Base-by-base conservation (phyloP, 2,888 invertebrate species). In the Drosophila pseudotakahashii region DNA sequence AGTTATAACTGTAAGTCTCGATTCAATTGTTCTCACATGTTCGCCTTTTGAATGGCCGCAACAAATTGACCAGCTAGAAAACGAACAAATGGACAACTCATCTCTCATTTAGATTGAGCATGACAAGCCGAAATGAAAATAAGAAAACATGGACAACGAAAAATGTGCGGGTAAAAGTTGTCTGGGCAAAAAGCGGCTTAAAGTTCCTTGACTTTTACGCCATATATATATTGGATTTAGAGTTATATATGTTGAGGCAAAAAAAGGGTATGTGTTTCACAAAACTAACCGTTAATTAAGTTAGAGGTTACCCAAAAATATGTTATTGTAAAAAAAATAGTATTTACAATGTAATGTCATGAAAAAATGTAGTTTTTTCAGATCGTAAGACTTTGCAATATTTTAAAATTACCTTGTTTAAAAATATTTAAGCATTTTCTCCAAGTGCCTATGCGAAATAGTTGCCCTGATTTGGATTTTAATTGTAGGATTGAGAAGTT, bases 141-240 rank as follows among this genome's bases (percentile, higher is more conserved):
- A 54, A 41, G 23, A 66, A 66, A 59, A 66, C 45, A 39, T 53
- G 39, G 26, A 47, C 14, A 32, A 32, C 10, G n/a, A 30, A 41
- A 61, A 71, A 52, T 32, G 39, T 55, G 51, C 47, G 70, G 84
- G 77, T 79, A 78, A 83, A 80, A 81, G 82, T 79, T 58, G 68
- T n/a, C 57, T 11, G 55, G 53, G 51, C 32, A 72, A 53, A 79
- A 45, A 51, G 59, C 81, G 69, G 85, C 88, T 81, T 84, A 60
- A 82, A 82, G 82, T 82, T 82, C 79, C 77, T 82, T 82, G 82
- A 82, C 82, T 84, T 69, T 32, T 51, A 47, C 9, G 41, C 44
- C 48, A 39, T 41, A 19, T 32, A 19, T 32, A 37, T 39, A 26
- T 14, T 44, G 7, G 32, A 39, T 32, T 30, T 37, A 10, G 4